phyloP scores from a whole-genome alignment of 2,888 invertebrate genomes.

The Pyrgus malvae region DNA sequence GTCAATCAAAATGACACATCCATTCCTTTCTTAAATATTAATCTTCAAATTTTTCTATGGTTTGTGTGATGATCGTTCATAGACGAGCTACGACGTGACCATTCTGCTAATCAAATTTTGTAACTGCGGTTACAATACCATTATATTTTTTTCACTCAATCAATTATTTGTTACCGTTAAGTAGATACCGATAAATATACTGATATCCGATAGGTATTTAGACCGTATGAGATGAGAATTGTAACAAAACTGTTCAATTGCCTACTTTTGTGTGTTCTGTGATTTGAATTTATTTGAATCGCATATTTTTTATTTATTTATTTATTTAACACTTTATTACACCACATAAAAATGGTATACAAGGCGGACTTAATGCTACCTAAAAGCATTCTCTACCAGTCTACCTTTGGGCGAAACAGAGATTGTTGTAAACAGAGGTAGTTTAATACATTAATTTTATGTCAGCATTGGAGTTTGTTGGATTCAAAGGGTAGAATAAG shows the following conservation, averaged over 20 bases:
- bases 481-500: too few relatives aligned
- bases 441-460: too few relatives aligned
- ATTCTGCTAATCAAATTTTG: constrained; percentile 82
- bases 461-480: too few relatives aligned
- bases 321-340: too few relatives aligned
- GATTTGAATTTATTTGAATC: background rate
- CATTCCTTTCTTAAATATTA: constrained; percentile 30
- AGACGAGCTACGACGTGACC: constrained; percentile 77
- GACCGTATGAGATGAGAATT: constrained; percentile 29
- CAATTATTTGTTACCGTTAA: constrained; percentile 75
- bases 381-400: too few relatives aligned
- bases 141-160: constrained; percentile 64
- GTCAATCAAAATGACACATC: constrained; percentile 43
- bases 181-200: constrained; percentile 52
- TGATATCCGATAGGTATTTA: constrained; percentile 35
- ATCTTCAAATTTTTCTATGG: constrained; percentile 22
- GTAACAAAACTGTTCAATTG: constrained; percentile 18
- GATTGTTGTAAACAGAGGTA: too few relatives aligned
- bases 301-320: too few relatives aligned
- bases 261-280: constrained; percentile 14
- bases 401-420: too few relatives aligned
- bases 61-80: constrained; percentile 42
- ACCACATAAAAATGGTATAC: too few relatives aligned
- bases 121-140: constrained; percentile 79
- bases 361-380: too few relatives aligned